Base-by-base conservation (phyloP, 2,797 vertebrate genomes). In the Basileuterus tristriatus region DNA sequence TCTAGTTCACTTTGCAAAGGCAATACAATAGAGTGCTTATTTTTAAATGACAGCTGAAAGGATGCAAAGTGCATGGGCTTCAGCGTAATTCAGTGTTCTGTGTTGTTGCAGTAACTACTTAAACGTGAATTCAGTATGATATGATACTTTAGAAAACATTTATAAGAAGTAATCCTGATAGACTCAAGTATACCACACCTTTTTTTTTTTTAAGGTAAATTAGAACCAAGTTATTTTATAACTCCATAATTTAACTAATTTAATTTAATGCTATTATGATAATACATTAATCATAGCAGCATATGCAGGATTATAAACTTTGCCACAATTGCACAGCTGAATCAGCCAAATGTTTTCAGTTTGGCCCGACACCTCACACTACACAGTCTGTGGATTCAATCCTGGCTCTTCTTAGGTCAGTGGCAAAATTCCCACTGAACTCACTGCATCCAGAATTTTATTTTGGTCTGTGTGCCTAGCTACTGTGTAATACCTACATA, bases 41-140 rank as follows among this genome's bases (percentile, higher is more conserved):
- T 87, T 93, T 94, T 85, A 97, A 69, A 41, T 89, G 30, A 93
- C 27, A 37, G 17, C 5, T 69, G 69, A 85, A 95, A 97, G 49
- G 34, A 90, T 81, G 65, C 32, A 30, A 90, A 92, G 74, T 30
- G 19, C 34, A 78, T 8, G 3, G n/a, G 34, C 36, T 78, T 46
- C 84, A 60, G 27, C 41, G 22, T 64, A 69, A 67, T 58, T 87
- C 69, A 85, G 53, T 44, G 64, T 83, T 76, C 87, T 34, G 11
- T 29, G 34, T 46, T 89, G 70, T 49, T 76, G 63, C 44, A 85
- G 67, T 18, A 89, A 70, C 64, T 85, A 87, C 64, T 80, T 95
- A 89, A 56, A 65, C 29, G 15, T 71, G 30, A 83, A 71, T 63
- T 84, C 82, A 71, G 67, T 43, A 32, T 39, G 37, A 75, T 32